These are phyloP conservation scores for Parnassius glacialis DNA, from an alignment of 2,888 invertebrate species.

Conservation along the genomic window DNA sequence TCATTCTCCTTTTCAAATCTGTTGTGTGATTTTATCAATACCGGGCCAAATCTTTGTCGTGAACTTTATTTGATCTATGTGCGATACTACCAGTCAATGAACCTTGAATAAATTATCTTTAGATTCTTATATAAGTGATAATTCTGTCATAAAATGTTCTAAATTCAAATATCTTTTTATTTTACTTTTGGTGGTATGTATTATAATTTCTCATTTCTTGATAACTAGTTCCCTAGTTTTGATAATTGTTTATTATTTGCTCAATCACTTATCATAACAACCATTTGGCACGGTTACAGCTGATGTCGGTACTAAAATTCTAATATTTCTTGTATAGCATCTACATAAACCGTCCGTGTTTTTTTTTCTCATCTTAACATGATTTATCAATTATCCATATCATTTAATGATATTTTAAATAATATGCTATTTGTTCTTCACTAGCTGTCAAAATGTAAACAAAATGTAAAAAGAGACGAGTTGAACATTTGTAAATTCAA, in stretches of 20 bases:
- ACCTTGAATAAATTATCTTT: too few relatives aligned
- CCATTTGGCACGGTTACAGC: slow-evolving; percentile 10
- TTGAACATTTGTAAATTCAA: slow-evolving; percentile 48
- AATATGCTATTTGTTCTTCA: slow-evolving; percentile 26
- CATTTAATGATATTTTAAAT: not conserved
- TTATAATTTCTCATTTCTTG: too few relatives aligned
- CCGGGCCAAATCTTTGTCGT: slow-evolving; percentile 34
- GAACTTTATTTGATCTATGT: not conserved
- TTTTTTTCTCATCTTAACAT: slow-evolving; percentile 8
- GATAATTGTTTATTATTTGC: not conserved
- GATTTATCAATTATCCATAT: too few relatives aligned
- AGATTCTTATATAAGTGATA: too few relatives aligned
- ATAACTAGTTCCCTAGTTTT: too few relatives aligned
- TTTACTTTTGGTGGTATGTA: not conserved
- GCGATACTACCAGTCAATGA: too few relatives aligned
- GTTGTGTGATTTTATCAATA: slow-evolving; percentile 20
- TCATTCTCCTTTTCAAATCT: too few relatives aligned
- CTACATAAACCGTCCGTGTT: slow-evolving; percentile 24
- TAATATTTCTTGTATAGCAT: slow-evolving; percentile 9
- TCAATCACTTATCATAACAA: not conserved
- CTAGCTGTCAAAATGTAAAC: slow-evolving; percentile 28
- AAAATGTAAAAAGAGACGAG: slow-evolving; percentile 19
- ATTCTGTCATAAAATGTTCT: too few relatives aligned
- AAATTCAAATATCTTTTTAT: too few relatives aligned
- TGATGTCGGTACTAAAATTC: not conserved